Evolutionary conservation across 2,888 invertebrate genomes (phyloP).

Genomic region (Drosophila kambysellisi): DNA sequence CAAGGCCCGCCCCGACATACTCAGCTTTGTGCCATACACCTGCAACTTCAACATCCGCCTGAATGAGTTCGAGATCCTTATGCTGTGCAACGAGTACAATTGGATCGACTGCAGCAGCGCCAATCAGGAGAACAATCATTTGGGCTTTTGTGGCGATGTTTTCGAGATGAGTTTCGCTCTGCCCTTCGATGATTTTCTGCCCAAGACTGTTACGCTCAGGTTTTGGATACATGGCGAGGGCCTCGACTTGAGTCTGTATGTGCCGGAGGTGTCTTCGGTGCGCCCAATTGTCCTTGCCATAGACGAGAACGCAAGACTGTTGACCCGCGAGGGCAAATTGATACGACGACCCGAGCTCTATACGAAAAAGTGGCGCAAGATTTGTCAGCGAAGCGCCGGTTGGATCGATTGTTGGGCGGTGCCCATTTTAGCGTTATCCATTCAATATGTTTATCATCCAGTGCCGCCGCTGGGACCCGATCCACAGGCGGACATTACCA

Average conservation of each 20-base stretch:
- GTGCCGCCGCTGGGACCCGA: constrained; percentile 94
- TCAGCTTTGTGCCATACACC: constrained; percentile 98
- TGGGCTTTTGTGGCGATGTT: constrained; percentile 97
- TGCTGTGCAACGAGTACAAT: constrained; percentile 97
- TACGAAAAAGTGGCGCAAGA: constrained; percentile 91
- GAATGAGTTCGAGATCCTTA: constrained; percentile 97
- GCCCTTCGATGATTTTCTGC: constrained; percentile 97
- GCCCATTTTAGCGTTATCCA: constrained; percentile 96
- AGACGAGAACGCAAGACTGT: constrained; percentile 94
- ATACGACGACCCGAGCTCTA: constrained; percentile 86
- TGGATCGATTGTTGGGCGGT: constrained; percentile 99
- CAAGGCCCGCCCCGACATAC: constrained; percentile 96
- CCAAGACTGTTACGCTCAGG: constrained; percentile 93
- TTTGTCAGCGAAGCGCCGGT: constrained; percentile 89
- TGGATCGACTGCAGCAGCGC: constrained; percentile 99
- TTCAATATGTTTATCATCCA: constrained; percentile 96
- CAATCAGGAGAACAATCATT: constrained; percentile 96
- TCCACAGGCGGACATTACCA: constrained; percentile 96
- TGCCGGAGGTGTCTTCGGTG: constrained; percentile 96
- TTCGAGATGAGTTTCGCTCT: constrained; percentile 97
- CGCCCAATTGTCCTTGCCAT: constrained; percentile 92
- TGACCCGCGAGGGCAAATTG: constrained; percentile 90
- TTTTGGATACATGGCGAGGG: constrained; percentile 98
- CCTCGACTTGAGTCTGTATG: constrained; percentile 94
- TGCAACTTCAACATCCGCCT: constrained; percentile 96